Base-by-base conservation (phyloP, 2,888 invertebrate genomes). In the Caradrina clavipalpis region DNA sequence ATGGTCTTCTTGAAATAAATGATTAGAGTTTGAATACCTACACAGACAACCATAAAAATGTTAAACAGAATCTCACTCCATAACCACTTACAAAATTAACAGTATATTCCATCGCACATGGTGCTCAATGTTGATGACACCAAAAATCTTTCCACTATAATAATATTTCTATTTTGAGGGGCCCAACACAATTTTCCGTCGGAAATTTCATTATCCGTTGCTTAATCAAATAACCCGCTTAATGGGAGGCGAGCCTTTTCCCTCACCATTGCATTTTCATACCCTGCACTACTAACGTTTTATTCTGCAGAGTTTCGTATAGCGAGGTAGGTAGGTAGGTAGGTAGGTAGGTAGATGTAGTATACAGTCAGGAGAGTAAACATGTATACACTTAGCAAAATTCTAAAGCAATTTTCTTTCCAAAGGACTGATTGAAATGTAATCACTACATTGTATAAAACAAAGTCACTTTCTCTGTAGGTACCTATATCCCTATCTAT, bases 181-280 rank as follows among this genome's bases (percentile, higher is more conserved):
- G 49, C 54, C 39, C 22, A 47, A 79, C 62, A 74, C 81, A 83
- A 81, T 86, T 83, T 87, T 83, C 80, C 78, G 80, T 70, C 51
- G 81, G 83, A 89, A 93, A 93, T 93, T 93, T 91, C 90, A 93
- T 93, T 93, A 93, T 92, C 90, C 89, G 79, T 72, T 80, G 91
- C 92, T 93, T 93, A 92, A 91, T 91, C 90, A 93, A 93, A 92
- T 93, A 91, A 91, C 87, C 86, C 89, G 88, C 88, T 91, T 91
- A 92, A 93, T 92, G 85, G 86, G 80, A 53, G 62, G 65, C 73
- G 71, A 78, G 75, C 78, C 63, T 67, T 73, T 54, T 60, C 73
- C 76, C 50, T 64, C 69, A 71, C 71, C 69, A 63, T 69, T 87
- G 87, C 87, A 86, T 88, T 86, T 87, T 83, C 87, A 79, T 78